These are phyloP conservation scores for Trachelus tabidus DNA, from an alignment of 2,888 invertebrate species.

Conservation along the genomic window DNA sequence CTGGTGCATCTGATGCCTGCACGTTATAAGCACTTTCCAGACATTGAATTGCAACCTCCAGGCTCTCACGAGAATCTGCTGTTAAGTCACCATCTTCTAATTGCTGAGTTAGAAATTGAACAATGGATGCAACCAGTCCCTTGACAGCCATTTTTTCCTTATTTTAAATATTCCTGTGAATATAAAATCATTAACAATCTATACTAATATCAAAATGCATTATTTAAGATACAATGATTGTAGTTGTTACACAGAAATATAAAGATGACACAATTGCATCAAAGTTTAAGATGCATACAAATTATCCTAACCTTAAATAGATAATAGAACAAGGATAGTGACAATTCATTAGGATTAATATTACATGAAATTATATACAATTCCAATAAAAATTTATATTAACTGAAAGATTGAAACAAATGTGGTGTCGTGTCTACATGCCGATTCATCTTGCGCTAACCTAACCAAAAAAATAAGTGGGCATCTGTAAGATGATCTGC, in stretches of 20 bases:
- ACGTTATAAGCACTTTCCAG: conserved; percentile 90
- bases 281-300: neutral
- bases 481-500: neutral
- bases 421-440: conserved; percentile 19
- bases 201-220: neutral
- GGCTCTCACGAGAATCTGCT: conserved; percentile 75
- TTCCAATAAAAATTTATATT: neutral
- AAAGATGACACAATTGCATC: neutral
- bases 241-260: neutral
- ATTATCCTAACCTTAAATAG: neutral
- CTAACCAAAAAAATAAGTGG: conserved; percentile 31
- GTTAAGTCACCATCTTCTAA: conserved; percentile 66
- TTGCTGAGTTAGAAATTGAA: conserved; percentile 71
- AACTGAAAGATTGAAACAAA: neutral
- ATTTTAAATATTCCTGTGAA: neutral
- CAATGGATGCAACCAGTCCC: conserved; percentile 70
- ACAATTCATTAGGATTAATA: neutral
- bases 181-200: neutral
- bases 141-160: conserved; percentile 51
- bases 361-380: neutral
- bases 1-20: conserved; percentile 65
- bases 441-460: conserved; percentile 36
- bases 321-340: neutral
- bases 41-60: conserved; percentile 96
- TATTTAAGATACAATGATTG: neutral